Evolutionary conservation across 1,140 invertebrate species (phyloP), one percentile per base, ranked within the genome.

Genomic region (Matsumurasca onukii): DNA sequence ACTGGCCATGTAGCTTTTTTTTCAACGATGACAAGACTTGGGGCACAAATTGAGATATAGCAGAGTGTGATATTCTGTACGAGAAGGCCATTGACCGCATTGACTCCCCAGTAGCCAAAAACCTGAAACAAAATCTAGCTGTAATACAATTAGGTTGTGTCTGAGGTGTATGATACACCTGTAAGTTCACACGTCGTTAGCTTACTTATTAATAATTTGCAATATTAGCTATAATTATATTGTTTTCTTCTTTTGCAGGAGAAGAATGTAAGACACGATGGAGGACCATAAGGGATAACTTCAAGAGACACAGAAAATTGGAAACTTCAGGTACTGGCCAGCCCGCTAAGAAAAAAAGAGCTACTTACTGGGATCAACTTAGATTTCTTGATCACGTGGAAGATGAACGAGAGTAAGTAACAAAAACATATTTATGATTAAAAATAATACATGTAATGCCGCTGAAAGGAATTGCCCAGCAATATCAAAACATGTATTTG

Each of bases 41-140:
- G 5, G 20, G 64, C 1, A 71, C 57, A 20, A 71, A 69, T 61
- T 31, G 2, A 22, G 61, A 25, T 0, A 71, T 68, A 2, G 68
- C 63, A 0, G 49, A 39, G 45, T 57, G 27, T 2, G 68, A 64
- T 2, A 71, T 49, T 27, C 70, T 61, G 45, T 66, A 70, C 9
- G 25, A 31, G 48, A 71, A 71, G 9, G 51, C 45, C 22, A 71
- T 52, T 27, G 70, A 55, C 52, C 55, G 31, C 3, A 69, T 51
- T n/a, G 67, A 71, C 48, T 71, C 67, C 9, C 70, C 70, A 17
- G 68, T 69, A 25, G 61, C 68, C 27, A 71, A 61, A 71, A 69
- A 69, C 51, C 70, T 71, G 55, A 34, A 70, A 70, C 31, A 70
- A 62, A 39, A 27, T 62, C 12, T 22, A 55, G 9, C 5, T 5